Conservation (phyloP, 2,888 invertebrate species). For the Isoperla grammatica region DNA sequence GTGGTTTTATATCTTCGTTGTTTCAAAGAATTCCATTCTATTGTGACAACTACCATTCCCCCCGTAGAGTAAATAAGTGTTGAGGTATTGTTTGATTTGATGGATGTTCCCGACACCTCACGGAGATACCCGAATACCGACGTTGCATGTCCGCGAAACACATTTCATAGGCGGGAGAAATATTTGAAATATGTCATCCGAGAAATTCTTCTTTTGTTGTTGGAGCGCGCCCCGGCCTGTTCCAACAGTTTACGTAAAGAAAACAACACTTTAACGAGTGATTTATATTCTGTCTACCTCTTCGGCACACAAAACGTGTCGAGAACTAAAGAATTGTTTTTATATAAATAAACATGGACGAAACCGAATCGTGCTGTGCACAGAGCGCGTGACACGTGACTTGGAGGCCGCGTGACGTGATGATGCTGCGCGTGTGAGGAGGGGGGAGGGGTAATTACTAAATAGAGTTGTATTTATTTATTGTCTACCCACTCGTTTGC, state of each 20-base stretch:
- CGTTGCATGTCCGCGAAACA: constrained; percentile 10
- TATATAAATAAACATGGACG: no score
- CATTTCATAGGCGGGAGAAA: neutral
- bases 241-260: constrained; percentile 12
- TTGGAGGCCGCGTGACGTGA: no score
- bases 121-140: no score
- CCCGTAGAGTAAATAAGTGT: neutral
- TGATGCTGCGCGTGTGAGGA: no score
- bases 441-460: no score
- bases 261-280: constrained; percentile 12
- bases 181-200: constrained; percentile 8
- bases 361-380: no score
- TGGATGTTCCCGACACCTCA: neutral
- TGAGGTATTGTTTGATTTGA: constrained; percentile 10
- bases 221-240: neutral
- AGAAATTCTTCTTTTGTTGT: constrained; percentile 4
- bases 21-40: constrained; percentile 3
- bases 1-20: neutral
- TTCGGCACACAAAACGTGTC: no score
- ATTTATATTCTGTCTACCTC: constrained; percentile 8
- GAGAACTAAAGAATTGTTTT: no score
- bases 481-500: no score
- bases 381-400: no score
- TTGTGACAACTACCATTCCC: constrained; percentile 2
- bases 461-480: no score